A percentile compares a stretch with the other conserved stretches of the same genome.
These are phyloP conservation scores for Abrostola tripartita DNA, from an alignment of 2,888 invertebrate genomes.

Conservation along the genomic window DNA sequence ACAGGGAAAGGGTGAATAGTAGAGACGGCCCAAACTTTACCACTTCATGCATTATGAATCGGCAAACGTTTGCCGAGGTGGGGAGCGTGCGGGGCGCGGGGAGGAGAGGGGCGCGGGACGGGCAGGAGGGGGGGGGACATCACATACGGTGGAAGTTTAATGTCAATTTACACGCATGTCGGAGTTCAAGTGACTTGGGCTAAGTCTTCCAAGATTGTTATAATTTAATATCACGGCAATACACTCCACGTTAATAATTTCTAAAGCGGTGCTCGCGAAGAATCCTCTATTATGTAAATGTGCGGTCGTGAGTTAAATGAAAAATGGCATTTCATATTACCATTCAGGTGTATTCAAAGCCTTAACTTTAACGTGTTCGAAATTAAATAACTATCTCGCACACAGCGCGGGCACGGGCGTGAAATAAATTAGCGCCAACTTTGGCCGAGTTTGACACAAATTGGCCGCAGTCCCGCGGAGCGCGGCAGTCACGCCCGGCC, in stretches of 20 bases:
- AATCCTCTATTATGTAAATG: not conserved
- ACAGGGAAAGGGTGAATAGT: conserved; percentile 48
- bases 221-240: conserved; percentile 54
- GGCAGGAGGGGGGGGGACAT: conserved; percentile 6
- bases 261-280: not conserved
- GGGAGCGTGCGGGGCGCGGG: conserved; percentile 35
- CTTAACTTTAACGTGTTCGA: conserved; percentile 49
- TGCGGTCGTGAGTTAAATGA: conserved; percentile 18
- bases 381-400: conserved; percentile 63
- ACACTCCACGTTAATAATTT: conserved; percentile 20
- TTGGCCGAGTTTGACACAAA: conserved; percentile 59
- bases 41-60: conserved; percentile 62
- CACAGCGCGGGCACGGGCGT: conserved; percentile 45
- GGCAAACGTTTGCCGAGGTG: conserved; percentile 57
- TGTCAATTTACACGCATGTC: conserved; percentile 58
- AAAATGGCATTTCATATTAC: conserved; percentile 16
- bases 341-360: conserved; percentile 15
- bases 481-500: conserved; percentile 7
- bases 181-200: conserved; percentile 48
- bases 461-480: conserved; percentile 33
- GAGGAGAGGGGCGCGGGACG: not conserved
- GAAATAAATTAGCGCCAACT: conserved; percentile 62
- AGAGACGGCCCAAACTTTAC: conserved; percentile 48
- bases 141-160: conserved; percentile 52
- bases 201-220: conserved; percentile 51